A percentile compares a stretch with the other conserved stretches of the same genome.
Evolutionary conservation across 1,140 invertebrate species (phyloP).

Genomic region (Liolophura sinensis): DNA sequence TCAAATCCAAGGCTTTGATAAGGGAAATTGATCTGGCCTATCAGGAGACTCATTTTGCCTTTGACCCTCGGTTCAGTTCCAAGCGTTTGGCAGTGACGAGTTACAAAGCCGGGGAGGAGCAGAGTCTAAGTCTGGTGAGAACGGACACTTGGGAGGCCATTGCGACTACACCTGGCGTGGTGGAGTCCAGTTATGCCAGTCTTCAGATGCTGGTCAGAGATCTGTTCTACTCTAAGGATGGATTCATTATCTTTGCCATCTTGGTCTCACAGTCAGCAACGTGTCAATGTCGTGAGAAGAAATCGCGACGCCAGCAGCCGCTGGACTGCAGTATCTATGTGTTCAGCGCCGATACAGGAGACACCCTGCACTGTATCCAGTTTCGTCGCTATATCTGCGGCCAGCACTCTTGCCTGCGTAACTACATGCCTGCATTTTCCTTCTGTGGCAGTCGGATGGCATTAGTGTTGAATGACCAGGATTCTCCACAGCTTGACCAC

Average conservation of each 20-base stretch:
- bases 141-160: constrained; percentile 44
- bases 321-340: constrained; percentile 54
- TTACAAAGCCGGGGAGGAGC: constrained; percentile 45
- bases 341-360: constrained; percentile 49
- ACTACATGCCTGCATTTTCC: constrained; percentile 55
- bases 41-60: constrained; percentile 49
- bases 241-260: constrained; percentile 50
- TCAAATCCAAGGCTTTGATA: constrained; percentile 42
- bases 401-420: constrained; percentile 52
- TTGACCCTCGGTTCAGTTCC: constrained; percentile 52
- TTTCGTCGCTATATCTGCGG: constrained; percentile 54
- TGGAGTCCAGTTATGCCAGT: constrained; percentile 41
- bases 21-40: constrained; percentile 41
- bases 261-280: constrained; percentile 40
- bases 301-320: constrained; percentile 41
- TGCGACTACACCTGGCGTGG: constrained; percentile 40
- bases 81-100: constrained; percentile 55
- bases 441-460: constrained; percentile 56
- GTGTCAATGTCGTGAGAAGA: constrained; percentile 53
- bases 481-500: constrained; percentile 40
- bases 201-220: constrained; percentile 50
- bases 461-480: constrained; percentile 52
- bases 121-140: constrained; percentile 50
- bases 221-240: constrained; percentile 50
- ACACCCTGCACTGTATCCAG: constrained; percentile 55